A percentile compares a stretch with the other conserved stretches of the same genome.
Evolutionary conservation across 2,797 vertebrate species (phyloP).

Genomic region (Philypnodon macrostomus): DNA sequence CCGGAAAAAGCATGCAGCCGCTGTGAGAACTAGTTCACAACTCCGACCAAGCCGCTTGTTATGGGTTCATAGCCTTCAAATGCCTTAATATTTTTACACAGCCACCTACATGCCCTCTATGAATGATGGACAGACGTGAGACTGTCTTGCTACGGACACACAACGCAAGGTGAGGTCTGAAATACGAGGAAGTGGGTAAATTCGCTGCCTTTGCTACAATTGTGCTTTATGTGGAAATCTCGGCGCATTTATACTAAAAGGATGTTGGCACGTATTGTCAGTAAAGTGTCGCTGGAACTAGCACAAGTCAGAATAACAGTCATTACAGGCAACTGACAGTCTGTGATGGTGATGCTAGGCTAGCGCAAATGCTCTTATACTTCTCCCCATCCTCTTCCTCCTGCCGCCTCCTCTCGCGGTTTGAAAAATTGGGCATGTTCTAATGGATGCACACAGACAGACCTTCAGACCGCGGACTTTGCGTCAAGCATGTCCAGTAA

Average conservation of each 20-base stretch:
- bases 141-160: neutral
- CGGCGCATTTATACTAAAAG: neutral
- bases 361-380: neutral
- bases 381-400: slow-evolving; percentile 11
- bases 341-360: slow-evolving; percentile 6
- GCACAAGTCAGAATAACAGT: neutral
- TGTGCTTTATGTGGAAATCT: neutral
- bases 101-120: neutral
- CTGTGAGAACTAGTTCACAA: slow-evolving; percentile 25
- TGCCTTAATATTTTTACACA: neutral
- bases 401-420: slow-evolving; percentile 17
- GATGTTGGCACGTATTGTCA: neutral
- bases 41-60: slow-evolving; percentile 5
- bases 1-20: slow-evolving; percentile 67
- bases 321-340: neutral
- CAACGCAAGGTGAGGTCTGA: slow-evolving; percentile 40
- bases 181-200: slow-evolving; percentile 11
- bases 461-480: too few relatives aligned
- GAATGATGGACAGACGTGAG: slow-evolving; percentile 10
- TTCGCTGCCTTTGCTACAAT: neutral
- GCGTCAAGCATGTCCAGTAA: too few relatives aligned
- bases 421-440: slow-evolving; percentile 49
- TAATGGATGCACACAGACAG: neutral
- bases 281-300: neutral
- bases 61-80: neutral